Percentiles rank a stretch among this genome's conserved stretches.
Evolutionary conservation across 2,113 vertebrate genomes (phyloP).

Genomic region (Sylvia atricapilla): DNA sequence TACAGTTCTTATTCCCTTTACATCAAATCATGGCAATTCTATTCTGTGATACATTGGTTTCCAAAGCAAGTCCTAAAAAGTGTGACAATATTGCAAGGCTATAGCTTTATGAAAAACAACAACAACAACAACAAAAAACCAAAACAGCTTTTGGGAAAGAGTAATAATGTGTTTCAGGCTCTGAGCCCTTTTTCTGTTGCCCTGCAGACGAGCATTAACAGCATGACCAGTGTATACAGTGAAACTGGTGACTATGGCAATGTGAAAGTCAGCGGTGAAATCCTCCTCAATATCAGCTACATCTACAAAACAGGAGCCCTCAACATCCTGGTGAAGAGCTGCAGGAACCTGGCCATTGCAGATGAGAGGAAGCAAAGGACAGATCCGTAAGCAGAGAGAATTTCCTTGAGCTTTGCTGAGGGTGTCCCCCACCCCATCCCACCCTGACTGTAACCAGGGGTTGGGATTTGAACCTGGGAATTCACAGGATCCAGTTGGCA

Average conservation of each 20-base stretch:
- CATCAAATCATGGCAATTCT: neutral
- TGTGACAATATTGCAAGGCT: neutral
- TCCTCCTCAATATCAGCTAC: conserved; percentile 90
- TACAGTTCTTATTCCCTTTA: neutral
- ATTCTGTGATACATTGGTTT: neutral
- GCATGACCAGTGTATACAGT: conserved; percentile 94
- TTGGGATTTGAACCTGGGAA: neutral
- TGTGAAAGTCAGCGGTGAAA: conserved; percentile 90
- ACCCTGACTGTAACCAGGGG: neutral
- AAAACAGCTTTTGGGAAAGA: neutral
- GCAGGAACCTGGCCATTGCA: conserved; percentile 89
- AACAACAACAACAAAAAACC: neutral
- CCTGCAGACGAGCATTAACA: conserved; percentile 92
- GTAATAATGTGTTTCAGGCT: neutral
- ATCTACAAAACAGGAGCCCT: conserved; percentile 96
- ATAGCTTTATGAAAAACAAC: neutral
- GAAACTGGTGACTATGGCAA: conserved; percentile 96
- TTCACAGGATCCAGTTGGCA: neutral
- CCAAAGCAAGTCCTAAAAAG: neutral
- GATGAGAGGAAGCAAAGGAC: conserved; percentile 94
- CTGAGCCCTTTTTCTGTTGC: neutral
- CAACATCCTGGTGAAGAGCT: conserved; percentile 89
- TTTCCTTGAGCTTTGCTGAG: neutral
- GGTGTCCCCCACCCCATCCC: neutral
- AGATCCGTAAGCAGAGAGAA: conserved; percentile 82